phyloP scores from a whole-genome alignment of 2,797 vertebrate species.

The Tragelaphus oryx region DNA sequence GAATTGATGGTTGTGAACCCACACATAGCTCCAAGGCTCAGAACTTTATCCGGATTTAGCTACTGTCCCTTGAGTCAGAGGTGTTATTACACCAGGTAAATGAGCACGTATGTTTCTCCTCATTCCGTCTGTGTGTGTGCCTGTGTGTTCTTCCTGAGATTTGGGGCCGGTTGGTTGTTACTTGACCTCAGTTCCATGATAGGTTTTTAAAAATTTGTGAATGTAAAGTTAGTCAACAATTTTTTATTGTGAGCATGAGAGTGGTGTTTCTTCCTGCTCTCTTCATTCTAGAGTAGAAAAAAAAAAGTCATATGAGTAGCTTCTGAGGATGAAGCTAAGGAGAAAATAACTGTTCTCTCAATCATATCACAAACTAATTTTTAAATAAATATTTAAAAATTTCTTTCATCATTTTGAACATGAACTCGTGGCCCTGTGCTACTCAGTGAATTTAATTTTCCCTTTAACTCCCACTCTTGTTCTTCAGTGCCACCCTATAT shows the following conservation, averaged over 20 bases:
- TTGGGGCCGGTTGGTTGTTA: not conserved
- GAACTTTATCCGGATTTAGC: not conserved
- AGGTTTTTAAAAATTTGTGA: not conserved
- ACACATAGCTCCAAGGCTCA: not conserved
- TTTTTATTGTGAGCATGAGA: not conserved
- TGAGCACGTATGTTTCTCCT: not conserved
- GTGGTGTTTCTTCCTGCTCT: not conserved
- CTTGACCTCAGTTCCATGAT: not conserved
- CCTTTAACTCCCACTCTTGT: not conserved
- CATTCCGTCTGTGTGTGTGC: not conserved
- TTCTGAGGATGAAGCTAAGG: not conserved
- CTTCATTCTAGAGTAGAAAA: not conserved
- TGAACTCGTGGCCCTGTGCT: not conserved
- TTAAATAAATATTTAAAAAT: not conserved
- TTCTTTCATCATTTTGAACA: not conserved
- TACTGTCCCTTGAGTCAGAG: not conserved
- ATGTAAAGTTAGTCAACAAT: not conserved
- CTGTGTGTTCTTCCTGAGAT: not conserved
- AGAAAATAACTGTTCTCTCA: not conserved
- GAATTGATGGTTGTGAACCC: not conserved
- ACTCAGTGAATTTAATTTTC: not conserved
- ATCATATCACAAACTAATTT: not conserved
- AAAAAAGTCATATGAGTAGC: not conserved
- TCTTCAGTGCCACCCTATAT: not conserved
- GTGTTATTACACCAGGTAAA: not conserved